Evolutionary conservation across 2,797 vertebrate species (phyloP).

Genomic region (Philypnodon macrostomus): DNA sequence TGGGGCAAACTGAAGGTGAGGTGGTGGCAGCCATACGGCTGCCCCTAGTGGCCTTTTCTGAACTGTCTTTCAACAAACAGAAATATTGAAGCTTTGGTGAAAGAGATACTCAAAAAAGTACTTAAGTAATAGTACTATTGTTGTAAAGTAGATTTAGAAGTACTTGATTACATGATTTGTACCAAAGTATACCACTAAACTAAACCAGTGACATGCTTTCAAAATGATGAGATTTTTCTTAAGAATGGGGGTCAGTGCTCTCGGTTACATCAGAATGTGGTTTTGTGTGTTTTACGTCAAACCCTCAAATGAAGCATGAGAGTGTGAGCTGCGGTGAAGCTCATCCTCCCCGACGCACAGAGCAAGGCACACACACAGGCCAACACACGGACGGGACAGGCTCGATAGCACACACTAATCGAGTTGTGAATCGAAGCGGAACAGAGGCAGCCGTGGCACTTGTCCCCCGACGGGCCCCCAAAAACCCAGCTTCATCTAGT

Average conservation of each 20-base stretch:
- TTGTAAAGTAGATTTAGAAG: too few species aligned
- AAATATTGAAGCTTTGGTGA: too few species aligned
- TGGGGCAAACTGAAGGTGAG: too few species aligned
- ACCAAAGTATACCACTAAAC: too few species aligned
- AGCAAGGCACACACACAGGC: too few species aligned
- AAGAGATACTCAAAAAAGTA: too few species aligned
- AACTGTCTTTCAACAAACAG: too few species aligned
- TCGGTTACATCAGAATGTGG: background rate
- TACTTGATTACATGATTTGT: too few species aligned
- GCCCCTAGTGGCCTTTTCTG: too few species aligned
- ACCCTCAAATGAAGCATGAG: background rate
- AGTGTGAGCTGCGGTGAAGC: background rate
- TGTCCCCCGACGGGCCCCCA: conserved; percentile 43
- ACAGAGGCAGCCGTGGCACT: conserved; percentile 57
- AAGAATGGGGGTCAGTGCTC: conserved; percentile 10
- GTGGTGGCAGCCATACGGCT: too few species aligned
- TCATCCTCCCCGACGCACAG: background rate
- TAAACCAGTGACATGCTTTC: too few species aligned
- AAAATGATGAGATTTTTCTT: conserved; percentile 15
- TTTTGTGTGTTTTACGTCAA: conserved; percentile 12
- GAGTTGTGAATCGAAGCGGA: conserved; percentile 54
- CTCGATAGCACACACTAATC: conserved; percentile 50
- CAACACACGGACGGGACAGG: conserved; percentile 37
- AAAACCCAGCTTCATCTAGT: conserved; percentile 53
- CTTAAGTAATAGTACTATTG: too few species aligned